Base-by-base conservation (phyloP, 2,888 invertebrate species). In the Hoplodrina blanda region DNA sequence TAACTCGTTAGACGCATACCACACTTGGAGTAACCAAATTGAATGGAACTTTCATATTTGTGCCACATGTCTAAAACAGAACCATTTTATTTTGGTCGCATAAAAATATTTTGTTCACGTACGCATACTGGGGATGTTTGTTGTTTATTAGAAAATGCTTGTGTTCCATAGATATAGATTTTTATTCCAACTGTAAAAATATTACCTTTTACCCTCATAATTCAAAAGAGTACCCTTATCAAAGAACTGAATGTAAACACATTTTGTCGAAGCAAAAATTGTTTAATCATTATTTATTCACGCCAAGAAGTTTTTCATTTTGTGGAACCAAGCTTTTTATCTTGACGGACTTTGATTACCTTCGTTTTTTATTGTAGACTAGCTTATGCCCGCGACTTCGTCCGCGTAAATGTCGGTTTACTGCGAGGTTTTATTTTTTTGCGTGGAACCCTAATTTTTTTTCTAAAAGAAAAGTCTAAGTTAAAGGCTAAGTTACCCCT, bases 101-200 rank as follows among this genome's bases (percentile, higher is more conserved):
- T 68, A 77, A 37, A 80, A 81, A 82, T 85, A 86, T 78, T 80
- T 85, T 72, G 77, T 81, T 73, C 80, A 80, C 87, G 87, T 82
- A 78, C 80, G 73, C 73, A 74, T 65, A 65, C 55, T 30, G 70
- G 20, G 49, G 64, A 76, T 83, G 71, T 76, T 78, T 81, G 82
- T 87, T 87, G 83, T 87, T 86, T 86, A 87, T 85, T 77, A 63
- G 73, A 74, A 69, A 74, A 70, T 62, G 72, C 53, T 76, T 63
- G 54, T 77, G 73, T 73, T 78, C 74, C 69, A 71, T 59, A 66
- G 64, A 71, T 71, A 75, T 73, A 55, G 62, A 76, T 76, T 78
- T 77, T 61, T 78, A 84, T 83, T 79, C 78, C 49, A 64, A 66
- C 76, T 61, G 60, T 70, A 44, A 50, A 76, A 74, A 72, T 61